These are phyloP conservation scores for Echeneis naucrates DNA, from an alignment of 2,797 vertebrate genomes.

Conservation along the genomic window DNA sequence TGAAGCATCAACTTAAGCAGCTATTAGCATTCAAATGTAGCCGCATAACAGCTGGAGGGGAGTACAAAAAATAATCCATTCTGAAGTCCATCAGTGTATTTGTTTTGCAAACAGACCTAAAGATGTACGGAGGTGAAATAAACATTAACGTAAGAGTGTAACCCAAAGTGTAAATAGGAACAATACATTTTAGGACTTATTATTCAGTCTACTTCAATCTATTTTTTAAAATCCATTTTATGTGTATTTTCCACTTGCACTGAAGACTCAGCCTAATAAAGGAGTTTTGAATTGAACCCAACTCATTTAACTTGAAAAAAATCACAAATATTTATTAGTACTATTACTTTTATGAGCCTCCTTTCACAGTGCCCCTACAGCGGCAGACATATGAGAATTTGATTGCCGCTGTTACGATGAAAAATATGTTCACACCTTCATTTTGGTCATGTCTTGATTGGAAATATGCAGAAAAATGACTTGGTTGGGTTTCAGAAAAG, in stretches of 20 bases:
- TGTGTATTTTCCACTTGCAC: background rate
- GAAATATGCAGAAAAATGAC: too few species aligned
- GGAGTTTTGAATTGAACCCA: too few species aligned
- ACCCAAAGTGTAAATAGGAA: background rate
- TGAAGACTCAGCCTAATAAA: background rate
- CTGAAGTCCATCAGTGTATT: constrained; percentile 16
- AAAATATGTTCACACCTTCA: too few species aligned
- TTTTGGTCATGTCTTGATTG: too few species aligned
- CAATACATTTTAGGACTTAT: background rate
- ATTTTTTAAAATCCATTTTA: background rate
- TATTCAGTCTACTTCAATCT: background rate
- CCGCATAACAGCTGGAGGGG: constrained; percentile 44
- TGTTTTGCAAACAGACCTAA: constrained; percentile 31
- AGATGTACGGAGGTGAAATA: constrained; percentile 16
- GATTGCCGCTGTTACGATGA: too few species aligned
- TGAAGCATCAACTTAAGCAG: constrained; percentile 32
- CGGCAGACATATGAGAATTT: too few species aligned
- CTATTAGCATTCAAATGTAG: constrained; percentile 51
- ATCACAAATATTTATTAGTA: too few species aligned
- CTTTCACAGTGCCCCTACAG: too few species aligned
- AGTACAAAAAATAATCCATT: constrained; percentile 32
- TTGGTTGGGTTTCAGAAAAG: too few species aligned
- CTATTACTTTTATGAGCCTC: too few species aligned
- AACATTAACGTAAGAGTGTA: constrained; percentile 7
- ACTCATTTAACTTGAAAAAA: too few species aligned